These are phyloP conservation scores for Corella eumyota DNA, from an alignment of 23 tunicate species.

Conservation along the genomic window DNA sequence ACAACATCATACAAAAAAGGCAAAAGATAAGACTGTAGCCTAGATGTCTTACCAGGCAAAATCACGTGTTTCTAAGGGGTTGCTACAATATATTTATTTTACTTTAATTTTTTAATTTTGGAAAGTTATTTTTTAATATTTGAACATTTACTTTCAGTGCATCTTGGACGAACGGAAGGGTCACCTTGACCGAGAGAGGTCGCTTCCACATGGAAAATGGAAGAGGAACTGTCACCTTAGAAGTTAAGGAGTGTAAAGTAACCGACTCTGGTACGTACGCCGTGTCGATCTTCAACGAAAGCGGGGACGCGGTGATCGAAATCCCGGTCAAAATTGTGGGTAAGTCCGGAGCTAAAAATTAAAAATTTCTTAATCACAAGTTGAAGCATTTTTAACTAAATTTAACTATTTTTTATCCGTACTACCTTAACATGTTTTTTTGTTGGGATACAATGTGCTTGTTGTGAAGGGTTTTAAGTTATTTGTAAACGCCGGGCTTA, in stretches of 20 bases:
- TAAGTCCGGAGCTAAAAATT: not conserved
- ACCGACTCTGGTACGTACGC: slow-evolving; percentile 71
- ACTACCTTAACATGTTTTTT: not conserved
- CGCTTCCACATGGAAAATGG: slow-evolving; percentile 59
- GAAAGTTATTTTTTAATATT: too few relatives aligned
- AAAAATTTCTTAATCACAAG: not conserved
- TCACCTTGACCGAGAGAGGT: slow-evolving; percentile 70
- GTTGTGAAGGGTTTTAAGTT: too few relatives aligned
- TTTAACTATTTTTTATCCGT: not conserved
- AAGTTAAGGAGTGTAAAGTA: slow-evolving; percentile 41
- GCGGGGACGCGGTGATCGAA: slow-evolving; percentile 47
- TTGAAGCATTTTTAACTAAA: too few relatives aligned
- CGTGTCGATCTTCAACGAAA: slow-evolving; percentile 55
- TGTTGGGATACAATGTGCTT: too few relatives aligned
- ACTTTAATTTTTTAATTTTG: too few relatives aligned
- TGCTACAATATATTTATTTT: too few relatives aligned
- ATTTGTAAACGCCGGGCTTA: too few relatives aligned
- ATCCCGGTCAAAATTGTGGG: slow-evolving; percentile 77
- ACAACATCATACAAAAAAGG: too few relatives aligned
- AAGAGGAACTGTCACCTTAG: slow-evolving; percentile 41
- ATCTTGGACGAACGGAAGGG: slow-evolving; percentile 86
- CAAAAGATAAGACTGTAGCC: too few relatives aligned
- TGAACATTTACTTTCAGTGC: slow-evolving; percentile 42
- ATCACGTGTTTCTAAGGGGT: too few relatives aligned
- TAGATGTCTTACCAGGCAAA: too few relatives aligned